Evolutionary conservation across 1,140 invertebrate genomes (phyloP), one percentile per base, ranked within the genome.

Genomic region (Ceratoteleas bidentatus): DNA sequence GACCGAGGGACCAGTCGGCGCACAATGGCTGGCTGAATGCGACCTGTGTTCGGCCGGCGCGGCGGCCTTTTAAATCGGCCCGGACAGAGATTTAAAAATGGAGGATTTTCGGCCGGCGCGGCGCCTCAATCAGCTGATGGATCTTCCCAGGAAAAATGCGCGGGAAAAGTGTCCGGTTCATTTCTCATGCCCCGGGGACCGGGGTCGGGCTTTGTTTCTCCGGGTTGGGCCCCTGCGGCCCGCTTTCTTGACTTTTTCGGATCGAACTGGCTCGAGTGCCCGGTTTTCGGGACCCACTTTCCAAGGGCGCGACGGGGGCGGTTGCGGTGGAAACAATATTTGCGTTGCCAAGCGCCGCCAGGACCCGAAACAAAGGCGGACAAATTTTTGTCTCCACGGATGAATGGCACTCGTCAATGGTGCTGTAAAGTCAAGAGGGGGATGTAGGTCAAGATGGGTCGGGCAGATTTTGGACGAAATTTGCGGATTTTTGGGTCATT

Each of bases 31-130:
- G 24, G 66, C 64, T 64, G 70, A 74, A 74, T 80, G 52, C 49
- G 77, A 80, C 77, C 77, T 80, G 77, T 13, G 69, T 64, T 80
- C 69, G n/a, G 61, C 38, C 7, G 68, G 68, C 76, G 76, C 68
- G 66, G 24, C 50, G 52, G 77, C 77, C 70, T 80, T 70, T 80
- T 80, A 80, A 80, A 80, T 73, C 69, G 70, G 57, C 65, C 70
- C 64, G 54, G 66, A 79, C 68, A 79, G 77, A 50, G 77, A 80
- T 80, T 74, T 80, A 80, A 80, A 80, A 80, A 80, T 74, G 77
- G 77, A 74, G 16, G 70, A 74, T 69, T 69, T 68, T 73, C 57
- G 54, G 16, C 5, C 68, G 9, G 15, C 43, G 75, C 57, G 68
- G 77, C 77, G 77, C 77, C 77, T 52, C 70, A 53, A 80, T 80